Evolutionary conservation across 2,113 vertebrate species (phyloP).

Genomic region (Hypanus sabinus): DNA sequence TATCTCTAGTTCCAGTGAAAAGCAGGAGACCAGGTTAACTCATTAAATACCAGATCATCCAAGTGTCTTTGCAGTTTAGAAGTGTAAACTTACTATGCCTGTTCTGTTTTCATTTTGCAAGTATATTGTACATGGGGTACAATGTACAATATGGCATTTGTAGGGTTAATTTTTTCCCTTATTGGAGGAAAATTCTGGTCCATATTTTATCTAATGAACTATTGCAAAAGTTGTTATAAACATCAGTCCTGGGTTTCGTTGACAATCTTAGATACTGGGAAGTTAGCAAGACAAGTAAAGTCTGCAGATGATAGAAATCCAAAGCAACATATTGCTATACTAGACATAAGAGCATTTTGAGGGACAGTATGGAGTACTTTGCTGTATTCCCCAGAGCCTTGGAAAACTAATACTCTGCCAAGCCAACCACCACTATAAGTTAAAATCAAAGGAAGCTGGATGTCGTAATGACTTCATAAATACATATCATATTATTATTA

Average conservation of each 20-base stretch:
- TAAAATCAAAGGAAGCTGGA: background rate
- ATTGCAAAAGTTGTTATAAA: background rate
- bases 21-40: background rate
- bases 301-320: too few relatives aligned
- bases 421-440: background rate
- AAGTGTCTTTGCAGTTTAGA: too few relatives aligned
- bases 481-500: slow-evolving; percentile 9
- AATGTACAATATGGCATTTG: too few relatives aligned
- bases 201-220: background rate
- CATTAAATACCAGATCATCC: slow-evolving; percentile 19
- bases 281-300: background rate
- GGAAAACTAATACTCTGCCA: background rate
- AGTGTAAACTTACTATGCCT: too few relatives aligned
- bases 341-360: background rate
- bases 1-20: background rate
- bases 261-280: background rate
- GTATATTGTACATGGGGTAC: too few relatives aligned
- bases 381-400: background rate
- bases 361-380: background rate
- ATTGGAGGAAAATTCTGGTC: background rate
- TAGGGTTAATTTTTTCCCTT: too few relatives aligned
- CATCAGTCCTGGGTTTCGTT: background rate
- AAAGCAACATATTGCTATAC: background rate
- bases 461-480: background rate
- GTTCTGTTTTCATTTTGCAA: too few relatives aligned